Evolutionary conservation across 2,888 invertebrate species (phyloP).

Genomic region (Epistrophella euchroma): DNA sequence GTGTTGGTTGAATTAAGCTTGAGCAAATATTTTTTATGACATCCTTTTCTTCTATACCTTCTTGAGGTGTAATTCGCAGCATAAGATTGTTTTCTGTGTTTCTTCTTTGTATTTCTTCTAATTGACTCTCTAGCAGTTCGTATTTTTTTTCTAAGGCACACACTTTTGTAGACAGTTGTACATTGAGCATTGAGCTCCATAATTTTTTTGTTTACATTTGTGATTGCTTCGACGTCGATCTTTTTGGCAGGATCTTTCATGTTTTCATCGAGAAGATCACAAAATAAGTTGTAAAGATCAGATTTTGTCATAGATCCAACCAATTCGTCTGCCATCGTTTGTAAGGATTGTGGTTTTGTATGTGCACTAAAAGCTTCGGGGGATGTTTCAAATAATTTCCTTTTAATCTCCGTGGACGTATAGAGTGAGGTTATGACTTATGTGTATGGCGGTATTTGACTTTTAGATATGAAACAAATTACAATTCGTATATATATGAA

Average conservation of each 20-base stretch:
- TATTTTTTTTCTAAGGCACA: neutral
- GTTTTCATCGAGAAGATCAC: neutral
- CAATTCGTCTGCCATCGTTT: neutral
- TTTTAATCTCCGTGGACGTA: neutral
- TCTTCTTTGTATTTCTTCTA: neutral
- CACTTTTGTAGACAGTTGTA: neutral
- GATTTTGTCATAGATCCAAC: neutral
- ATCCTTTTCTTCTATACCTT: neutral
- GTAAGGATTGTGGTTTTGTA: neutral
- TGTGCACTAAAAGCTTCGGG: neutral
- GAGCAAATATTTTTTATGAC: neutral
- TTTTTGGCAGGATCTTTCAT: neutral
- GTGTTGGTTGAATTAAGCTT: neutral
- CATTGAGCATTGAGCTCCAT: neutral
- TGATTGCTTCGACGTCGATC: neutral
- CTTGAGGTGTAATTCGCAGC: neutral
- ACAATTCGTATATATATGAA: neutral
- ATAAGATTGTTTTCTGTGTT: neutral
- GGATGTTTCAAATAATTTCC: neutral
- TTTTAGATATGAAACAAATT: neutral
- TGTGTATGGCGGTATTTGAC: neutral
- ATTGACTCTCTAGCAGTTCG: neutral
- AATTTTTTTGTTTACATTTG: constrained; percentile 1
- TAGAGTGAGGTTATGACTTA: neutral
- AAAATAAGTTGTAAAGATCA: neutral